Conservation (phyloP, 2,888 invertebrate genomes). For the Drosophila macrospina region DNA sequence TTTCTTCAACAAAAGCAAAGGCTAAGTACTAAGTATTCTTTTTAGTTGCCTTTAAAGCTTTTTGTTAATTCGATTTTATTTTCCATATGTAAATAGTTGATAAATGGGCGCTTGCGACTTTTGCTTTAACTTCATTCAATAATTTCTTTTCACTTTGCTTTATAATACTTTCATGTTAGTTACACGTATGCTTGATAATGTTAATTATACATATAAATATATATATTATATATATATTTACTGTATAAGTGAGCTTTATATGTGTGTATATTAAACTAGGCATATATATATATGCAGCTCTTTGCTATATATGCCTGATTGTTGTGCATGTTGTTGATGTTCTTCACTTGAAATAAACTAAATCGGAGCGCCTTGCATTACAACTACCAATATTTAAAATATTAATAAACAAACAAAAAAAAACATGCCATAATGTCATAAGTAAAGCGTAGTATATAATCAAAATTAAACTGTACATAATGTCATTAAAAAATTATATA, state of each 20-base stretch:
- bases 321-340: slow-evolving; percentile 77
- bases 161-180: slow-evolving; percentile 77
- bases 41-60: slow-evolving; percentile 73
- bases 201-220: slow-evolving; percentile 69
- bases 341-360: slow-evolving; percentile 63
- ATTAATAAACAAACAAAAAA: slow-evolving; percentile 33
- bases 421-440: slow-evolving; percentile 65
- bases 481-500: slow-evolving; percentile 78
- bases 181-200: slow-evolving; percentile 78
- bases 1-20: slow-evolving; percentile 50
- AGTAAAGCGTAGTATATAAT: slow-evolving; percentile 64
- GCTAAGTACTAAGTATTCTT: slow-evolving; percentile 55
- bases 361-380: slow-evolving; percentile 67
- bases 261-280: slow-evolving; percentile 66
- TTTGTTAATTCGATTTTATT: slow-evolving; percentile 55
- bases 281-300: slow-evolving; percentile 60
- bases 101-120: slow-evolving; percentile 78
- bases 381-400: slow-evolving; percentile 37
- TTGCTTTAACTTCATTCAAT: slow-evolving; percentile 42
- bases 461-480: slow-evolving; percentile 73
- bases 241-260: slow-evolving; percentile 59
- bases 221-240: slow-evolving; percentile 52
- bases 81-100: slow-evolving; percentile 70
- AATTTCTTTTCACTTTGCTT: slow-evolving; percentile 52
- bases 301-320: slow-evolving; percentile 79